These are phyloP conservation scores for Cariama cristata DNA, from an alignment of 2,113 vertebrate species.

Conservation along the genomic window DNA sequence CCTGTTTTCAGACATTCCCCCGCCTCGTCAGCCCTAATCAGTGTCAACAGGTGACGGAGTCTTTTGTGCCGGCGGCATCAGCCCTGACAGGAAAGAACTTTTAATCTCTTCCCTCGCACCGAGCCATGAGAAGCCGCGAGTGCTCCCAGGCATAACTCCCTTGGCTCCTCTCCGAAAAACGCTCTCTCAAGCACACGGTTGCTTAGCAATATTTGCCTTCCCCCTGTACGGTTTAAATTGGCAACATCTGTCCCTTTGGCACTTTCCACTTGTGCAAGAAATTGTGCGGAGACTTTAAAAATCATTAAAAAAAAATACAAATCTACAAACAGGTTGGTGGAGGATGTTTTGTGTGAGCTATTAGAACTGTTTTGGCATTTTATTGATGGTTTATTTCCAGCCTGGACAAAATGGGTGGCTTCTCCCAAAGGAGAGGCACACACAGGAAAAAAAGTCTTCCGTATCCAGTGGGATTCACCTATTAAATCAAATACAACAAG, in stretches of 20 bases:
- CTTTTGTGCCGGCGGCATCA: constrained; percentile 45
- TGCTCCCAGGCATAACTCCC: constrained; percentile 79
- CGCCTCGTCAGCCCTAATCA: constrained; percentile 72
- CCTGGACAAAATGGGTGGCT: background rate
- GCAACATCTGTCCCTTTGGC: constrained; percentile 81
- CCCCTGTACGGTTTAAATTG: constrained; percentile 73
- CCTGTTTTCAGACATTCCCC: constrained; percentile 72
- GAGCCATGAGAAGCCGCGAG: constrained; percentile 71
- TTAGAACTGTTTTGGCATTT: background rate
- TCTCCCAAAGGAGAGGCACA: background rate
- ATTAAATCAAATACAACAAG: constrained; percentile 31
- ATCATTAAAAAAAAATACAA: background rate
- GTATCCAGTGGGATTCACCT: constrained; percentile 35
- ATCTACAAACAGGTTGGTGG: background rate
- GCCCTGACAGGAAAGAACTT: constrained; percentile 75
- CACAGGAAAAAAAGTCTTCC: background rate
- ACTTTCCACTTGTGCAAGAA: constrained; percentile 60
- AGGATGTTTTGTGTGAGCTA: rapidly evolving
- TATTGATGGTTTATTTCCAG: constrained; percentile 16
- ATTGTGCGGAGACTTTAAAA: background rate
- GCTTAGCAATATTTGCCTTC: constrained; percentile 83
- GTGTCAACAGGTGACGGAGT: constrained; percentile 64
- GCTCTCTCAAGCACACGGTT: constrained; percentile 78
- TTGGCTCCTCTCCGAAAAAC: constrained; percentile 81
- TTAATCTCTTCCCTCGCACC: constrained; percentile 69